Evolutionary conservation across 2,797 vertebrate species (phyloP).

Genomic region (Syndactyla subalaris): DNA sequence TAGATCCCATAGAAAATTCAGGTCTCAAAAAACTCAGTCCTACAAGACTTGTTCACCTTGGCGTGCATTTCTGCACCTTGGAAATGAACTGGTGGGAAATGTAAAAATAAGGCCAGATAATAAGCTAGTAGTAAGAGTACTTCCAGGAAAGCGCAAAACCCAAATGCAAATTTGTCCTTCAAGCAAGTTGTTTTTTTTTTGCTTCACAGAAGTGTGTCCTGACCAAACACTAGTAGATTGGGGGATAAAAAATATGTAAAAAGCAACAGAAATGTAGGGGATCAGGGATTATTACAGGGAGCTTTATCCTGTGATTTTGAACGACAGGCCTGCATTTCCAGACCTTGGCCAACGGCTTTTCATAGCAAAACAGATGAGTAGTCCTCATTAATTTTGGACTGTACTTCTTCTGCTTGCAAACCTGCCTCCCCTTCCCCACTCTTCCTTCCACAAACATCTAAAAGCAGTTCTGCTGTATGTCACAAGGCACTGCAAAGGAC

Average conservation of each 20-base stretch:
- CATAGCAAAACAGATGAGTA: background rate
- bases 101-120: background rate
- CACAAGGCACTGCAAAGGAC: background rate
- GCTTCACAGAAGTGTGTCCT: background rate
- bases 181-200: background rate
- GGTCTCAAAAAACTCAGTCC: background rate
- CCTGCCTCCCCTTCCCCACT: accelerated
- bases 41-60: background rate
- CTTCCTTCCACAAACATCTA: background rate
- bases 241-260: background rate
- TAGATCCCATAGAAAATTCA: background rate
- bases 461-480: background rate
- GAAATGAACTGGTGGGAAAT: background rate
- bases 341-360: background rate
- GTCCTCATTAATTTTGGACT: background rate
- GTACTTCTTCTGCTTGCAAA: background rate
- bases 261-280: background rate
- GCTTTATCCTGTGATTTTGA: background rate
- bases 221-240: background rate
- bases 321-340: background rate
- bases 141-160: background rate
- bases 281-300: background rate
- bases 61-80: background rate
- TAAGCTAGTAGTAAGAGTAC: accelerated
- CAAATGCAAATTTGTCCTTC: background rate